Percentiles rank a stretch among this genome's conserved stretches.
Conservation (phyloP, 2,888 invertebrate genomes). For the Subacronicta megacephala region DNA sequence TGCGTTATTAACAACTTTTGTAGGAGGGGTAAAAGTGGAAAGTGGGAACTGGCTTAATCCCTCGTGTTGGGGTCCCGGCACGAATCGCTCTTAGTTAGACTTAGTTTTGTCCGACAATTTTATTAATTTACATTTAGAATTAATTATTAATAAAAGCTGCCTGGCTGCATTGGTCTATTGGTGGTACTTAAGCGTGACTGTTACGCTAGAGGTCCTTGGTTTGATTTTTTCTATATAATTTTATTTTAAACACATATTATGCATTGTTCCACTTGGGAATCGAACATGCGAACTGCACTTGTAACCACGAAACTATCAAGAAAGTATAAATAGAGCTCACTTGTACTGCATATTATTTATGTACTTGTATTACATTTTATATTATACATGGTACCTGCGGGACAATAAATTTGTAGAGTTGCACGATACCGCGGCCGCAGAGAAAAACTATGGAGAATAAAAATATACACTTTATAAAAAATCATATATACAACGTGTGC, state of each 20-base stretch:
- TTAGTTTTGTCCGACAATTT: constrained; percentile 32
- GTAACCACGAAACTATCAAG: too few species aligned
- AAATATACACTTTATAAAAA: constrained; percentile 27
- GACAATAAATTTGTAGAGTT: constrained; percentile 40
- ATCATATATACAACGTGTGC: too few species aligned
- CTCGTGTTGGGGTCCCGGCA: constrained; percentile 52
- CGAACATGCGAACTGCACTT: too few species aligned
- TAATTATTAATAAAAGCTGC: constrained; percentile 20
- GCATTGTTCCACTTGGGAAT: too few species aligned
- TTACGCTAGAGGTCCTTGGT: too few species aligned
- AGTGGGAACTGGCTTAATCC: constrained; percentile 53
- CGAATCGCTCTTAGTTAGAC: constrained; percentile 47
- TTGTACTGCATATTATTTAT: too few species aligned
- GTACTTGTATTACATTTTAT: too few species aligned
- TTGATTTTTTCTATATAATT: not conserved
- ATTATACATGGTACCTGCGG: constrained; percentile 9
- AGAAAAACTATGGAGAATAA: constrained; percentile 32
- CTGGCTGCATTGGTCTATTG: too few species aligned
- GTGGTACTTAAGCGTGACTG: too few species aligned
- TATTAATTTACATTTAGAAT: constrained; percentile 31
- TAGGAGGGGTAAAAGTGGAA: constrained; percentile 29
- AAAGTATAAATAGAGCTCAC: too few species aligned
- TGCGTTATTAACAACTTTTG: constrained; percentile 42
- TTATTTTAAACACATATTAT: too few species aligned
- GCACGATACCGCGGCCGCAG: constrained; percentile 15